These are phyloP conservation scores for Atherinosoma microstoma DNA, from an alignment of 2,797 vertebrate species.

Conservation along the genomic window DNA sequence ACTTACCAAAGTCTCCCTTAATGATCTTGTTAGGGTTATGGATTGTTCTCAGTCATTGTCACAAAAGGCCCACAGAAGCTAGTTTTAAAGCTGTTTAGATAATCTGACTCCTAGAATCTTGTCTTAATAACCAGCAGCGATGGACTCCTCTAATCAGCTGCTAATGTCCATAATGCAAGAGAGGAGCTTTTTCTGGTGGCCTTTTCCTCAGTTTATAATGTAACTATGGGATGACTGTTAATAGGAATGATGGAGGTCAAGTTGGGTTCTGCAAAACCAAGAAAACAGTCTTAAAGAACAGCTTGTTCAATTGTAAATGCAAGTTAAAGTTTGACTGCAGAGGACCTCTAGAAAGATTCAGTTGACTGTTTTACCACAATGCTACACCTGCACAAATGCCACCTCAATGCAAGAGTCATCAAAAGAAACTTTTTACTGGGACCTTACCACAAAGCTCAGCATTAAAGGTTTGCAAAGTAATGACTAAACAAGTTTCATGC, in stretches of 20 bases:
- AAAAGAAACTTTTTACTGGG: background rate
- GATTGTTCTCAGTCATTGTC: slow-evolving; percentile 2
- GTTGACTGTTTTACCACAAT: background rate
- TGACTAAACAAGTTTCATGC: background rate
- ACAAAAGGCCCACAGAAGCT: background rate
- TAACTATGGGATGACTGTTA: slow-evolving; percentile 2
- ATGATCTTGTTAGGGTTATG: background rate
- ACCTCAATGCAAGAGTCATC: background rate
- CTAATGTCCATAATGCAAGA: background rate
- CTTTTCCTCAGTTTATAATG: slow-evolving; percentile 4
- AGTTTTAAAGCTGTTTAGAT: background rate
- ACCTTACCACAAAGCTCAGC: background rate
- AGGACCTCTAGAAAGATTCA: background rate
- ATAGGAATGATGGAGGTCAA: slow-evolving; percentile 5
- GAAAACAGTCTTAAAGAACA: background rate
- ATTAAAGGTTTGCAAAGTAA: background rate
- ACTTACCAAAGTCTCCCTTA: background rate
- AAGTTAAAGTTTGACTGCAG: background rate
- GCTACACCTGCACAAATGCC: background rate
- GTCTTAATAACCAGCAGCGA: background rate
- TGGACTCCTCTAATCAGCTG: background rate
- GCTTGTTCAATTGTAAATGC: background rate
- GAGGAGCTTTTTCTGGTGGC: background rate
- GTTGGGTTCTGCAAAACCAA: background rate
- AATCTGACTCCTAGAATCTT: background rate